These are phyloP conservation scores for Morpho achilles DNA, from an alignment of 2,888 invertebrate genomes.

Conservation along the genomic window DNA sequence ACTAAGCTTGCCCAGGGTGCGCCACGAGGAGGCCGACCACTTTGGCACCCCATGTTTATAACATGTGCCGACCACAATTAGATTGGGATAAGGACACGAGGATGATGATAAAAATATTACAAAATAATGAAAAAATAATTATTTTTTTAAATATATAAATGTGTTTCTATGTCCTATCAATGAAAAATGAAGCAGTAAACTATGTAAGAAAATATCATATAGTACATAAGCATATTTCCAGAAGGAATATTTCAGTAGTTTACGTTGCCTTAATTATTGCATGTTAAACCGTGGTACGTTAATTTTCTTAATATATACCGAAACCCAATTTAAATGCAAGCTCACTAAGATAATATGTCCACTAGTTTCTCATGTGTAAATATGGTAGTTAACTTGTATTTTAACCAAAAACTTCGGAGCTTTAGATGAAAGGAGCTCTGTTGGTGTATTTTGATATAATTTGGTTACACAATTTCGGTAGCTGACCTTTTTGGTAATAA, in stretches of 20 bases:
- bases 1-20: no score
- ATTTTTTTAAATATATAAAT: no score
- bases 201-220: no score
- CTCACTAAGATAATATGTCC: conserved; percentile 42
- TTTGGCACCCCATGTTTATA: no score
- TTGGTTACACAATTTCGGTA: conserved; percentile 13
- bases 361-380: conserved; percentile 25
- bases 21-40: no score
- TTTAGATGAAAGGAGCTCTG: conserved; percentile 15
- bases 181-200: no score
- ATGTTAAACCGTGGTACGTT: conserved; percentile 9
- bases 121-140: no score
- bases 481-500: conserved; percentile 11
- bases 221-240: no score
- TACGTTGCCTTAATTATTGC: conserved; percentile 1
- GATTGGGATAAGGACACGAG: no score
- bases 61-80: no score
- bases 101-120: no score
- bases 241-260: not conserved
- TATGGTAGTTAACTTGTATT: conserved; percentile 27
- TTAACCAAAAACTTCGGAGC: conserved; percentile 24
- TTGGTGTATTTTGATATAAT: conserved; percentile 18
- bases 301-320: conserved; percentile 26
- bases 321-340: conserved; percentile 38
- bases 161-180: no score